phyloP scores from a whole-genome alignment of 2,797 vertebrate species.

The Sebastes hubbsi region DNA sequence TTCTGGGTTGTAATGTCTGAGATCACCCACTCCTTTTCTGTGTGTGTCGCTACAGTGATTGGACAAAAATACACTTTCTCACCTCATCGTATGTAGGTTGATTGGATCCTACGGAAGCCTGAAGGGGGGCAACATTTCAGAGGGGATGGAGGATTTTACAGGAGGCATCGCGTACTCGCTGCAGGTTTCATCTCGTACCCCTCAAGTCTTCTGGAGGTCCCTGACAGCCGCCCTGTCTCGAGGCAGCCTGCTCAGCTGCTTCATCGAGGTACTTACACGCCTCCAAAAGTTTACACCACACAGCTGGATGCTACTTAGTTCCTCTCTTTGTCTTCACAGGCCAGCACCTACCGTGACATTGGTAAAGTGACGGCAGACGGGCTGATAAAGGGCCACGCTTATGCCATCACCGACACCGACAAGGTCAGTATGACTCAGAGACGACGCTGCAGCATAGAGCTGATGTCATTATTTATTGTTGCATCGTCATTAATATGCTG shows the following conservation, averaged over 20 bases:
- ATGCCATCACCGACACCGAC: conserved; percentile 85
- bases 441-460: not conserved
- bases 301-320: not conserved
- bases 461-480: not conserved
- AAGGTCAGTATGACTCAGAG: conserved; percentile 60
- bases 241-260: conserved; percentile 84
- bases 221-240: conserved; percentile 75
- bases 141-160: conserved; percentile 88
- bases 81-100: conserved; percentile 66
- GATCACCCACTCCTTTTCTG: conserved; percentile 48
- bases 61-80: conserved; percentile 12
- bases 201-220: conserved; percentile 79
- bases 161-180: conserved; percentile 83
- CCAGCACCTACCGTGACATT: conserved; percentile 63
- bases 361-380: conserved; percentile 80
- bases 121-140: conserved; percentile 85
- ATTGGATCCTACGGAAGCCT: conserved; percentile 82
- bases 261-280: conserved; percentile 76
- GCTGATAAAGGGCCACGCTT: conserved; percentile 88
- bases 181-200: conserved; percentile 65
- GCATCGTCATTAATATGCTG: not conserved
- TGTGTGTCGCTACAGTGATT: not conserved
- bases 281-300: not conserved
- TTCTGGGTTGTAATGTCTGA: conserved; percentile 66
- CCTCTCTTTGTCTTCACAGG: conserved; percentile 67